Conservation (phyloP, 2,113 vertebrate genomes). For the Heliornis fulica region DNA sequence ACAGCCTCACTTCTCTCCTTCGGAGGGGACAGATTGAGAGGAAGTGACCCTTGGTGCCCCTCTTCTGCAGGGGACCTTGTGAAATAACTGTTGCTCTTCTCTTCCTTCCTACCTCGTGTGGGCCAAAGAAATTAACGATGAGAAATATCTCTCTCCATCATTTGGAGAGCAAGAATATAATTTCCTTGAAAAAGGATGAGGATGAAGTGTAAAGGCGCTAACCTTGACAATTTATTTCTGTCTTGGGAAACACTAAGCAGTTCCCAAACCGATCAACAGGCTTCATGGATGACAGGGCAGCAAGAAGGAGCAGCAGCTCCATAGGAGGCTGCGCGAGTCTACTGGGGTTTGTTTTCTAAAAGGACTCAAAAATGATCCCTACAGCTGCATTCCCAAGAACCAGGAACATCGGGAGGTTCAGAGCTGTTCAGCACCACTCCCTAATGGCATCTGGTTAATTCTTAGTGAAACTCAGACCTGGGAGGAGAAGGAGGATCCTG, state of each 20-base stretch:
- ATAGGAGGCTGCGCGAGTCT: not conserved
- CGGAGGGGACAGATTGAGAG: conserved; percentile 37
- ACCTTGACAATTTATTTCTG: not conserved
- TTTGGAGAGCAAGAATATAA: not conserved
- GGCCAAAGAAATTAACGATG: conserved; percentile 10
- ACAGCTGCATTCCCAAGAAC: not conserved
- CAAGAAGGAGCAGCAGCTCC: not conserved
- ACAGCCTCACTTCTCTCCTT: conserved; percentile 20
- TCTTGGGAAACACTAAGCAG: not conserved
- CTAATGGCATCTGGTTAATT: not conserved
- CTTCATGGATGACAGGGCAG: not conserved
- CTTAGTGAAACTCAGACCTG: not conserved
- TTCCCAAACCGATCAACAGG: not conserved
- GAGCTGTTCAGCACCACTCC: not conserved
- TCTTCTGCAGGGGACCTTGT: not conserved
- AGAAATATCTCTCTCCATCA: not conserved
- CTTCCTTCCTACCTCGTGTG: conserved; percentile 8
- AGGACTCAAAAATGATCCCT: not conserved
- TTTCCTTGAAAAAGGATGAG: not conserved
- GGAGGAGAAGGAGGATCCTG: not conserved
- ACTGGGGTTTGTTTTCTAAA: not conserved
- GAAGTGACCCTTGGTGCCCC: conserved; percentile 44
- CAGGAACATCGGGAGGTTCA: not conserved
- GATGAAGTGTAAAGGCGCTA: not conserved
- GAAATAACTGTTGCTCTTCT: conserved; percentile 11